Conservation (phyloP, 2,113 vertebrate genomes). For the Mesoclemmys tuberculata region DNA sequence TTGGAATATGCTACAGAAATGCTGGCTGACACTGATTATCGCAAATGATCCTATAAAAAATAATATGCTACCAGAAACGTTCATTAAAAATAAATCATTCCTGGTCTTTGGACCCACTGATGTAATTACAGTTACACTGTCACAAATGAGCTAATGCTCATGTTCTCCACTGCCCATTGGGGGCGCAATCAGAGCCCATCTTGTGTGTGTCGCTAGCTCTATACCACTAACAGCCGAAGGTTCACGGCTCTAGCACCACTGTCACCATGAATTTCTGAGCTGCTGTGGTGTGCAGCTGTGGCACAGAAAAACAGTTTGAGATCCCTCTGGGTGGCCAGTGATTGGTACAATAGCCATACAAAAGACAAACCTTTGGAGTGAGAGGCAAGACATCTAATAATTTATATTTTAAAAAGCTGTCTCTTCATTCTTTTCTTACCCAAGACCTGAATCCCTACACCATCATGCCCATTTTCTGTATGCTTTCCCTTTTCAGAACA, state of each 20-base stretch:
- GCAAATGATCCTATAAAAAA: slow-evolving; percentile 62
- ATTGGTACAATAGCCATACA: slow-evolving; percentile 42
- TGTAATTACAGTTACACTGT: slow-evolving; percentile 57
- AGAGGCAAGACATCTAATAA: slow-evolving; percentile 59
- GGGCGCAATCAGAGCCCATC: slow-evolving; percentile 44
- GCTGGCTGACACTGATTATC: slow-evolving; percentile 57
- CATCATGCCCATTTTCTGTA: slow-evolving; percentile 59
- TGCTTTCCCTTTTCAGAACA: slow-evolving; percentile 45
- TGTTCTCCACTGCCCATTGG: slow-evolving; percentile 64
- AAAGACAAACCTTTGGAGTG: background rate
- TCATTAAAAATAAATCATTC: slow-evolving; percentile 68
- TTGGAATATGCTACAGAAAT: slow-evolving; percentile 68
- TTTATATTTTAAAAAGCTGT: slow-evolving; percentile 42
- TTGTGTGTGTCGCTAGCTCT: background rate
- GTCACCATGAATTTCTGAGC: slow-evolving; percentile 18
- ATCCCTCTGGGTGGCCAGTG: slow-evolving; percentile 24
- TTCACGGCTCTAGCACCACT: background rate
- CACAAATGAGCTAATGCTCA: slow-evolving; percentile 62
- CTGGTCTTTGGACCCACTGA: slow-evolving; percentile 51
- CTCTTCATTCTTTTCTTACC: slow-evolving; percentile 53
- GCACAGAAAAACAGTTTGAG: background rate
- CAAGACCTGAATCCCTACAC: background rate
- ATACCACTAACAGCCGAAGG: slow-evolving; percentile 25
- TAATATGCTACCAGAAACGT: slow-evolving; percentile 69
- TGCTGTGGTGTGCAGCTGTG: slow-evolving; percentile 20